Evolutionary conservation across 64 coral and sea anemone species (phyloP), one percentile per base, ranked within the genome.

Genomic region (Montipora foliosa): DNA sequence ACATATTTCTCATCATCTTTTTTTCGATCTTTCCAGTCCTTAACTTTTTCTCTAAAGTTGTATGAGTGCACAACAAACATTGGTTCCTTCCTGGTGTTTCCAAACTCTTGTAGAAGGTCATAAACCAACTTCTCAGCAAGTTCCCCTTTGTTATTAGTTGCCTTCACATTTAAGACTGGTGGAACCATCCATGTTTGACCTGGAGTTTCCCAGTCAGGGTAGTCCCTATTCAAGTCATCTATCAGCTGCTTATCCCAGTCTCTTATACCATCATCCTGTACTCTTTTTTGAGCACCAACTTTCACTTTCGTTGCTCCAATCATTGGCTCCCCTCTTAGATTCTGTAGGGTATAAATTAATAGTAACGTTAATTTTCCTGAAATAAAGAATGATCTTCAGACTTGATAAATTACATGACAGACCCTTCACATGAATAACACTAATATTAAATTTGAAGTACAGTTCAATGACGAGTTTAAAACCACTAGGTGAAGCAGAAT

Each of bases 31-130:
- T 58, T 84, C 21, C 77, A 45, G 0, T 72, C 58, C 2, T 2
- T 15, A 47, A 90, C 37, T 16, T 25, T 71, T 9, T 95, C 81
- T 9, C 13, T 90, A 20, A 95, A 95, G 5, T 29, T 85, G 70
- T 90, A 81, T 8, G 93, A 90, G 72, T 95, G 88, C 4, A 95
- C 74, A 11, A 95, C 93, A 90, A 95, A 95, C 93, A 95, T 95
- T 9, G 88, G 93, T 16, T 95, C 73, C 0, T 86, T 83, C 14
- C 83, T 77, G 8, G 0, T n/a, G 16, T 78, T 47, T 58, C 93
- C 88, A 89, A 94, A 89, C 13, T 83, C 51, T 11, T 94, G 62
- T 8, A 94, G 78, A 75, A 94, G 57, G 57, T 83, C 15, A 53
- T 76, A 94, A 8, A 94, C 17, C 4, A 52, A 4, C 20, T 89